Base-by-base conservation (phyloP, 2,888 invertebrate species). In the Drosophila mercatorum region DNA sequence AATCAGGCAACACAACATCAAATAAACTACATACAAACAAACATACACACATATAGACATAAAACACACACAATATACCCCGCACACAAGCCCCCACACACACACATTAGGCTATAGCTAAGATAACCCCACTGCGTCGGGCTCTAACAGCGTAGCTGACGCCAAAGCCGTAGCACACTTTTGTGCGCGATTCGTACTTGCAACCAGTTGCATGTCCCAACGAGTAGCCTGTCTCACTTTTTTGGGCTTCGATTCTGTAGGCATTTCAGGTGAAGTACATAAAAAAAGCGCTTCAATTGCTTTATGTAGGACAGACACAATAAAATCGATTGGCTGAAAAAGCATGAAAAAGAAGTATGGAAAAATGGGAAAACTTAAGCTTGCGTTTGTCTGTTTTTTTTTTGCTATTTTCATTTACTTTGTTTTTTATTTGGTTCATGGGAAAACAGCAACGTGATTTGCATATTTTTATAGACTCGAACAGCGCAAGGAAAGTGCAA, bases 391-490 rank as follows among this genome's bases (percentile, higher is more conserved):
- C 0, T 17, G 46, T 49, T 51, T 51, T 49, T 31, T 63, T 49
- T 59, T 22, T 43, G 28, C 11, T 22, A 14, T 8, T 34, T 51
- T 66, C 41, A 0, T 58, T 58, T 47, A 43, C 12, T 2, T 52
- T 17, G 17, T 17, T 43, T 53, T 58, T 62, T n/a, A 40, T 38
- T 44, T 57, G 5, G 26, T 67, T 57, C 57, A 34, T 56, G 49
- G 56, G 5, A 43, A 84, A 82, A 75, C 73, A 55, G 51, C 78
- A 75, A 79, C 75, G 81, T 81, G 88, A 84, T 85, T 87, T 87
- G 85, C 88, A 85, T 88, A 83, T 81, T 81, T 83, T 80, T 72
- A 80, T 72, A 70, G 68, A 81, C 75, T 75, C 52, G 58, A 80
- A 66, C 40, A 52, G 55, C 43, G 59, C 51, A 60, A 57, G 43